These are phyloP conservation scores for Microctonus aethiopoides DNA, from an alignment of 2,888 invertebrate species.

Conservation along the genomic window DNA sequence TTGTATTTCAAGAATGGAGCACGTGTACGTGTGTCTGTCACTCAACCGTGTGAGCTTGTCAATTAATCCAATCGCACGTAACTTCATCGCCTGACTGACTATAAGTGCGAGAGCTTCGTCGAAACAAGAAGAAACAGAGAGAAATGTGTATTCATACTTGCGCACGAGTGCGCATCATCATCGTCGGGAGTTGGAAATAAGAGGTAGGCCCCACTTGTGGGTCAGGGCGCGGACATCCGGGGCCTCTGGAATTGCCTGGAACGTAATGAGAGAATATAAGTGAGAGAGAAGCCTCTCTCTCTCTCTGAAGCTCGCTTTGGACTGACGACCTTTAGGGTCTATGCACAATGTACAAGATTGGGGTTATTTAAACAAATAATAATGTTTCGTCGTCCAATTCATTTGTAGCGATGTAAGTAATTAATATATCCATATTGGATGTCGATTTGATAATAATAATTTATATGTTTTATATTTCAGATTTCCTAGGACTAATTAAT, in stretches of 20 bases:
- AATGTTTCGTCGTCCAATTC: too few relatives aligned
- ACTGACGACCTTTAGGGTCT: slow-evolving; percentile 27
- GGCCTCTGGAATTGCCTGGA: too few relatives aligned
- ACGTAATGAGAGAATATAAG: slow-evolving; percentile 34
- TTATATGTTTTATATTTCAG: too few relatives aligned
- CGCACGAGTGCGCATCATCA: background rate
- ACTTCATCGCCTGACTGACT: slow-evolving; percentile 62
- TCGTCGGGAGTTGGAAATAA: slow-evolving; percentile 3
- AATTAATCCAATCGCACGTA: slow-evolving; percentile 59
- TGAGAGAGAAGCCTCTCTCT: background rate
- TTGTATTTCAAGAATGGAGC: background rate
- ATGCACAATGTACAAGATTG: too few relatives aligned
- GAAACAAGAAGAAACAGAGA: background rate
- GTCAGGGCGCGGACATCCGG: slow-evolving; percentile 60
- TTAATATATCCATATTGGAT: too few relatives aligned
- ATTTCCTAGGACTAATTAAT: too few relatives aligned
- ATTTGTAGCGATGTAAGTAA: too few relatives aligned
- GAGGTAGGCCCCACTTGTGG: slow-evolving; percentile 56
- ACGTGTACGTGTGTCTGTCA: slow-evolving; percentile 38
- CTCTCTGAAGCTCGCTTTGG: background rate
- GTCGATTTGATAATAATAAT: too few relatives aligned
- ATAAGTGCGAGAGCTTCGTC: background rate
- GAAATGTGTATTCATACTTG: slow-evolving; percentile 1
- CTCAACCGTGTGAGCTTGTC: slow-evolving; percentile 49
- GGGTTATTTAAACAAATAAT: too few relatives aligned